Percentiles rank a stretch among this genome's conserved stretches.
Evolutionary conservation across 2,113 vertebrate genomes (phyloP).

Genomic region (Prinia subflava): DNA sequence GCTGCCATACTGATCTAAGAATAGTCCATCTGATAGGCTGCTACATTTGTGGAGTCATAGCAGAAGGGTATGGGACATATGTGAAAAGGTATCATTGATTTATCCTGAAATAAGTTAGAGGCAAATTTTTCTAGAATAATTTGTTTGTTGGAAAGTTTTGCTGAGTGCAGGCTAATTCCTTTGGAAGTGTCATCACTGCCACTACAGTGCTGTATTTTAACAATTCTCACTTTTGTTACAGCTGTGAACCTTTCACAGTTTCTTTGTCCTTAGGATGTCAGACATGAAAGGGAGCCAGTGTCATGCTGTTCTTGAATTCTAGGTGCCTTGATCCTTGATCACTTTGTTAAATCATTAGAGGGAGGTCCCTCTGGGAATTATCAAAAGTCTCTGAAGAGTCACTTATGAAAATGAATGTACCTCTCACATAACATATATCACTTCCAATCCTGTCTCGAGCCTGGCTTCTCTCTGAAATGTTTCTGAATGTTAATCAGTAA

Average conservation of each 20-base stretch:
- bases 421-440: slow-evolving; percentile 27
- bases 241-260: slow-evolving; percentile 32
- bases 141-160: slow-evolving; percentile 39
- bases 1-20: neutral
- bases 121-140: neutral
- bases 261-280: slow-evolving; percentile 62
- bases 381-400: slow-evolving; percentile 57
- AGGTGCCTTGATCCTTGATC: slow-evolving; percentile 63
- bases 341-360: slow-evolving; percentile 62
- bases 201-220: slow-evolving; percentile 11
- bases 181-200: neutral
- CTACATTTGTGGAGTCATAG: neutral
- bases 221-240: slow-evolving; percentile 28
- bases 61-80: neutral
- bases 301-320: slow-evolving; percentile 46
- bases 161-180: neutral
- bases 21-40: neutral
- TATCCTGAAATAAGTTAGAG: neutral
- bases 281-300: slow-evolving; percentile 53
- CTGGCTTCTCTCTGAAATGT: slow-evolving; percentile 35
- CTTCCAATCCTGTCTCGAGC: slow-evolving; percentile 15
- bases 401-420: slow-evolving; percentile 42
- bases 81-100: neutral
- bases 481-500: slow-evolving; percentile 37
- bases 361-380: slow-evolving; percentile 49